Base-by-base conservation (phyloP, 2,888 invertebrate genomes). In the Himalopsyche tibetana region DNA sequence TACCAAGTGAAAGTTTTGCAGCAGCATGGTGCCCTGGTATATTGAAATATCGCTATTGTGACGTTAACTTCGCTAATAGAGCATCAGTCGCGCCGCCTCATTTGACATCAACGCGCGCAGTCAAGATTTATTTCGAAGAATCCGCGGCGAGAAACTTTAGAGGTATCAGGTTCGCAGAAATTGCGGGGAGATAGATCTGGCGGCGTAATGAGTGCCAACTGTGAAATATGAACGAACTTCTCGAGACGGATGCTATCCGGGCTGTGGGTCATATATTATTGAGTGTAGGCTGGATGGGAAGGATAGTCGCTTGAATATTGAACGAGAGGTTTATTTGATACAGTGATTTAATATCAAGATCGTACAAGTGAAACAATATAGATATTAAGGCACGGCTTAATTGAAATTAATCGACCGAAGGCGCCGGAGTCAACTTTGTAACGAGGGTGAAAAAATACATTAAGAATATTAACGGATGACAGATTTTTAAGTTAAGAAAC, bases 151-250 rank as follows among this genome's bases (percentile, higher is more conserved):
- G 74, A 74, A 74, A 74, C 38, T 74, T 74, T 74, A 38, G 74
- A 36, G 36, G 74, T 74, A 74, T 74, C 74, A 74, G 74, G 74
- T 74, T 74, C 74, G 74, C 74, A 74, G 74, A 38, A 74, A 74
- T 74, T 74, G 74, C 74, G 28, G 12, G 11, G 74, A 74, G 74
- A 74, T 28, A 74, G 74, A 74, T 74, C 38, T 28, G 38, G 74
- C 74, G 74, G 74, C 74, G 8, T 74, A 74, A 74, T 74, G 74
- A 74, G 74, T 74, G 74, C 74, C 74, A 74, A 74, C 74, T 74
- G 74, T 74, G 74, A 74, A 74, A 74, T 74, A 74, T 74, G 74
- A 74, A 74, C 74, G 74, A 74, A 74, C 74, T 74, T 74, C 74
- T 74, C 74, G 19, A 74, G 74, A 74, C 74, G 74, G 74, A 74